A percentile compares a stretch with the other conserved stretches of the same genome.
Evolutionary conservation across 2,797 vertebrate species (phyloP).

Genomic region (Rhodeus uyekii): DNA sequence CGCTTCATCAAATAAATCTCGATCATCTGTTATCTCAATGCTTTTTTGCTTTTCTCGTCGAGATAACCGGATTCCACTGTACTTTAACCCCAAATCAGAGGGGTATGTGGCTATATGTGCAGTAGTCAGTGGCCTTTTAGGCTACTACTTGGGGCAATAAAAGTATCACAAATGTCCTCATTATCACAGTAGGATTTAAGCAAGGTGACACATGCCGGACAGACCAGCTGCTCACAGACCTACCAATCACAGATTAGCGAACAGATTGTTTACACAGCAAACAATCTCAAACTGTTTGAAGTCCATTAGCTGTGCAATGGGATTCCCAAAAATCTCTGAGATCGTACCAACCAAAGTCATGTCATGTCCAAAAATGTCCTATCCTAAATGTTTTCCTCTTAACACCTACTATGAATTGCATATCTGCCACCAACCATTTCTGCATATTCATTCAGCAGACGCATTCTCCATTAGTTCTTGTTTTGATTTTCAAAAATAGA

Average conservation of each 20-base stretch:
- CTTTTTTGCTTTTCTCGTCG: too few relatives aligned
- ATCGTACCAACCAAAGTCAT: slow-evolving; percentile 2
- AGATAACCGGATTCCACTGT: too few relatives aligned
- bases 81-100: neutral
- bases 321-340: neutral
- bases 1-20: too few relatives aligned
- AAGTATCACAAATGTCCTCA: neutral
- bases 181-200: slow-evolving; percentile 39
- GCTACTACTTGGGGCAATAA: slow-evolving; percentile 1
- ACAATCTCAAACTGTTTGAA: slow-evolving; percentile 28
- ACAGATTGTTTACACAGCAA: slow-evolving; percentile 48
- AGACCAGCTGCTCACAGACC: slow-evolving; percentile 12
- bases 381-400: neutral
- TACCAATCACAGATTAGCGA: slow-evolving; percentile 37
- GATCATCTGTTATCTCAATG: too few relatives aligned
- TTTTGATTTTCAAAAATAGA: slow-evolving; percentile 22
- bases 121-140: neutral
- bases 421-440: neutral
- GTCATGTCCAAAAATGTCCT: neutral
- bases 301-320: neutral
- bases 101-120: neutral
- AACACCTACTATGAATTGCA: slow-evolving; percentile 11
- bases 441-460: neutral
- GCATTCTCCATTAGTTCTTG: slow-evolving; percentile 1
- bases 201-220: slow-evolving; percentile 49